Evolutionary conservation across 2,797 vertebrate genomes (phyloP), one percentile per base, ranked within the genome.

Genomic region (Holocentrus rufus): DNA sequence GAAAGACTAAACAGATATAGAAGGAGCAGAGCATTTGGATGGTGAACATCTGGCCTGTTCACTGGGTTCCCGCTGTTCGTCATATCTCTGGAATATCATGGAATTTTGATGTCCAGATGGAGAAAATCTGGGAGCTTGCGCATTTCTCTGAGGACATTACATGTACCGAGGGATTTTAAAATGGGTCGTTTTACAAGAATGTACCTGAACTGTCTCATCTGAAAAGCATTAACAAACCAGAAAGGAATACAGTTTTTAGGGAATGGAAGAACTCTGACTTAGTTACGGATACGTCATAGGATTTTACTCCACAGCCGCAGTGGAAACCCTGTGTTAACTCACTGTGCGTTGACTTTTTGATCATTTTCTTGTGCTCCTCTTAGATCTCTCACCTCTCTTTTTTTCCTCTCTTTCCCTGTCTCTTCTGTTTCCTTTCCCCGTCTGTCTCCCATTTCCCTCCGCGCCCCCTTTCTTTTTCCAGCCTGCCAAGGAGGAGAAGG

Each of bases 401-500:
- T 42, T 42, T 49, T 13, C 46, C 50, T 66, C 23, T 31, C 14
- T 49, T 22, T 1, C n/a, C 6, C 5, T 31, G 9, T 22, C 42
- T 10, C 27, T 15, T 31, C 50, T 18, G 47, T 30, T 44, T 47
- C 54, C 23, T 30, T 57, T 7, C 7, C 55, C n/a, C 36, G 42
- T 54, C 34, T 53, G 34, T 6, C 18, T 17, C 15, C 42, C 3
- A 2, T 20, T 60, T 49, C 5, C 20, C 14, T 9, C 60, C 7
- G 39, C 6, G 4, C 7, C 17, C n/a, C 54, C 39, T 25, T n/a
- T 1, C n/a, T n/a, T n/a, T n/a, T n/a, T 0, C 50, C 65, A 98
- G 97, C 93, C 93, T 79, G 89, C 87, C 53, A 95, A 87, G 90
- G 89, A 87, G 78, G 90, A 93, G 61, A 93, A 92, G 84, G 92